Evolutionary conservation across 2,888 invertebrate genomes (phyloP).

Genomic region (Platycheirus rosarum): DNA sequence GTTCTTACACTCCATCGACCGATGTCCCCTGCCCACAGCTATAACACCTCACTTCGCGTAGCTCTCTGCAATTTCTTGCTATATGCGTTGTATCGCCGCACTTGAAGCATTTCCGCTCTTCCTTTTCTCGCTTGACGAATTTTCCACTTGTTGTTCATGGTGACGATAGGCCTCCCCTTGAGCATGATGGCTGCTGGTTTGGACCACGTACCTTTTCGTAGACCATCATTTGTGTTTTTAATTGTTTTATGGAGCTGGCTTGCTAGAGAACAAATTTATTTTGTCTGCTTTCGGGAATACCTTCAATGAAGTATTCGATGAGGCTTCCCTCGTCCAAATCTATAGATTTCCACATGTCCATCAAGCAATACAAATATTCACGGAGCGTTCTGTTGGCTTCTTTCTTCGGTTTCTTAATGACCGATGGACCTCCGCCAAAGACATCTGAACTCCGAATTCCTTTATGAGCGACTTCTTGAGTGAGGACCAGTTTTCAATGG

Average conservation of each 20-base stretch:
- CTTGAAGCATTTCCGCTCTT: neutral
- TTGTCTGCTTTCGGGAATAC: slow-evolving; percentile 18
- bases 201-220: neutral
- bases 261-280: slow-evolving; percentile 19
- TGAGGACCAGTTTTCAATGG: neutral
- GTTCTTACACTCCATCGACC: slow-evolving; percentile 1
- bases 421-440: no score
- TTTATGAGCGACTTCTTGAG: neutral
- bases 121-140: neutral
- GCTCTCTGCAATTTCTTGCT: no score
- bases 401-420: neutral
- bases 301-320: no score
- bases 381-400: no score
- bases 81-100: no score
- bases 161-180: slow-evolving; percentile 1
- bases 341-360: neutral
- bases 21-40: neutral
- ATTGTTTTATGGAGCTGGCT: slow-evolving; percentile 4
- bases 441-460: slow-evolving; percentile 13
- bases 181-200: no score
- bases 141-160: neutral
- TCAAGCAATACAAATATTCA: no score
- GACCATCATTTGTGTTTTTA: slow-evolving; percentile 2
- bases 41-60: no score
- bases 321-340: slow-evolving; percentile 2